phyloP scores from a whole-genome alignment of 2,888 invertebrate species.

The Sesia bembeciformis region DNA sequence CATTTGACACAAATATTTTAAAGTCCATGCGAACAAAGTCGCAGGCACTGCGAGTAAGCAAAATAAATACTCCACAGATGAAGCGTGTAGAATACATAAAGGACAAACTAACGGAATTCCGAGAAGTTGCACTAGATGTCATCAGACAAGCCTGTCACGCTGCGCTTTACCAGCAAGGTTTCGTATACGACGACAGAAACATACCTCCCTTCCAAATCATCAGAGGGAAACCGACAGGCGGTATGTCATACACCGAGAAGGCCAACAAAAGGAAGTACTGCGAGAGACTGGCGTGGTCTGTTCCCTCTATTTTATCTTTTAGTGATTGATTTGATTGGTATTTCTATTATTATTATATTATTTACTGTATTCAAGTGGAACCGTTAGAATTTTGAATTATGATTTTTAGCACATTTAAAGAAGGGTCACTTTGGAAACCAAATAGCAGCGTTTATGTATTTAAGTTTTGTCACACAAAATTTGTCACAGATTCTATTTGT shows the following conservation, averaged over 20 bases:
- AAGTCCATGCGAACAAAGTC: no score
- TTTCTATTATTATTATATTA: not conserved
- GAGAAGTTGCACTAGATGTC: conserved; percentile 55
- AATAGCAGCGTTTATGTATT: not conserved
- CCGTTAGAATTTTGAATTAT: no score
- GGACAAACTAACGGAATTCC: conserved; percentile 41
- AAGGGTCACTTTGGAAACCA: not conserved
- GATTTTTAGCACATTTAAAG: no score
- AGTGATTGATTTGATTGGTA: not conserved
- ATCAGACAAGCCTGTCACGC: conserved; percentile 80
- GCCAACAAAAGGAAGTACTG: conserved; percentile 89
- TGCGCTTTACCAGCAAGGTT: conserved; percentile 83
- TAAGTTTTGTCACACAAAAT: not conserved
- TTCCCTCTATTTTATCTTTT: not conserved
- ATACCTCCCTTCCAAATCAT: conserved; percentile 61
- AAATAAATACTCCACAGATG: conserved; percentile 42
- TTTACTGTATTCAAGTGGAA: no score
- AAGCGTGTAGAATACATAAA: conserved; percentile 48
- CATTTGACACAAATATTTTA: not conserved
- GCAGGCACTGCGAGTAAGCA: conserved; percentile 1
- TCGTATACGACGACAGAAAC: conserved; percentile 83
- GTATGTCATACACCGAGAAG: conserved; percentile 91
- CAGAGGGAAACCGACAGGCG: conserved; percentile 76
- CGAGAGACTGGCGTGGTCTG: conserved; percentile 83
- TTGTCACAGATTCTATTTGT: not conserved